Conservation (phyloP, 1,140 invertebrate genomes). For the Drosophila tsacasi region DNA sequence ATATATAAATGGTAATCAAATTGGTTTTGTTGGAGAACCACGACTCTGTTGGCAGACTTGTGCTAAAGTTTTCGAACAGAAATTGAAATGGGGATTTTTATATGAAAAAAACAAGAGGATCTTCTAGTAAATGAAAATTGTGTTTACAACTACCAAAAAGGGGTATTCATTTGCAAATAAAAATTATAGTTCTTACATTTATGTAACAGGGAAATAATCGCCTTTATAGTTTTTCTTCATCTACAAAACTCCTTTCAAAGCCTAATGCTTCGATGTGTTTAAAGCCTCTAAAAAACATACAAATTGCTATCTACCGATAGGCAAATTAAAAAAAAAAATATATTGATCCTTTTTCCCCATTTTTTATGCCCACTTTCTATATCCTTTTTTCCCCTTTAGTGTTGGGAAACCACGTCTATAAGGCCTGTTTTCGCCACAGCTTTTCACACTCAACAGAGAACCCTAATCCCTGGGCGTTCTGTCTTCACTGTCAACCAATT, state of each 20-base stretch:
- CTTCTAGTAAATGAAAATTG: neutral
- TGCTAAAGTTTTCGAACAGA: neutral
- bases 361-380: neutral
- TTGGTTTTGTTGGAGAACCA: constrained; percentile 29
- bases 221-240: too few relatives aligned
- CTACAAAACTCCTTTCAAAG: too few relatives aligned
- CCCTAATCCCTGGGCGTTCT: neutral
- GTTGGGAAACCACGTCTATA: constrained; percentile 16
- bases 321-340: neutral
- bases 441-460: constrained; percentile 9
- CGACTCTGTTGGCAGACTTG: constrained; percentile 16
- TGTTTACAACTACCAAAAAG: neutral
- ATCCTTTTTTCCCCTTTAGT: neutral
- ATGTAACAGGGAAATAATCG: too few relatives aligned
- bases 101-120: neutral
- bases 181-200: too few relatives aligned
- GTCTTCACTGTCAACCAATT: constrained; percentile 26
- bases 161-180: neutral
- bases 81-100: neutral
- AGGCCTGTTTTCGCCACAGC: constrained; percentile 15
- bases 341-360: neutral
- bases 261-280: too few relatives aligned
- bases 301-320: neutral
- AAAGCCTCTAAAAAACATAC: neutral
- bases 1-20: constrained; percentile 49